Base-by-base conservation (phyloP, 35 echinoderm and acorn worm species). In the Apostichopus japonicus region DNA sequence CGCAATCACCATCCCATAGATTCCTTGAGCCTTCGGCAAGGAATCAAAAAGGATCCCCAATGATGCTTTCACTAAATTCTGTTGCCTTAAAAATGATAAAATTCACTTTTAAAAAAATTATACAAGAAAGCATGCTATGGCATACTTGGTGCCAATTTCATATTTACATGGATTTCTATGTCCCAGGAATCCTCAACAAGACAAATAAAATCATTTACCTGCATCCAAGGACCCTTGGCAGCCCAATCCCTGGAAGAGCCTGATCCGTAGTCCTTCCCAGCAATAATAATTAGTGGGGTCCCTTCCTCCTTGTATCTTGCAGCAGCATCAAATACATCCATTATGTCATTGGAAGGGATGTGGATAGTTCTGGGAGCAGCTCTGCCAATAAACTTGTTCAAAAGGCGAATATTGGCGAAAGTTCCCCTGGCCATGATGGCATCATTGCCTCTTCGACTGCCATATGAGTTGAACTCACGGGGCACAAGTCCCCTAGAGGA, bases 161-260 rank as follows among this genome's bases (percentile, higher is more conserved):
- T 44, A 44, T 44, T 44, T 1, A 44, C 33, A 44, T 44, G 33
- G 33, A 44, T 44, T 44, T 44, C 33, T 44, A 44, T 44, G 33
- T 44, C 33, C 33, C 33, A 44, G 33, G 33, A 44, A 44, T 44
- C 33, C 33, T 44, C 33, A 44, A 44, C 33, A 13, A 61, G 8
- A 61, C 57, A 61, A 61, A 61, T 61, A 8, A 61, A 61, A 61
- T 61, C 57, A 61, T 67, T 53, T 91, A 99, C 97, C 91, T 92
- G 93, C 95, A 99, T 95, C 95, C 95, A 99, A 22, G 97, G 97
- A 78, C 97, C 97, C 92, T 99, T 99, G 22, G 97, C 97, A 90
- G 97, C 97, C 97, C 97, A 99, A 80, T 99, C 97, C 65, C 97
- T 94, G 77, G 97, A 99, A 9, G 97, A 99, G 6, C 97, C 97